Evolutionary conservation across 2,113 vertebrate species (phyloP).

Genomic region (Panthera uncia): DNA sequence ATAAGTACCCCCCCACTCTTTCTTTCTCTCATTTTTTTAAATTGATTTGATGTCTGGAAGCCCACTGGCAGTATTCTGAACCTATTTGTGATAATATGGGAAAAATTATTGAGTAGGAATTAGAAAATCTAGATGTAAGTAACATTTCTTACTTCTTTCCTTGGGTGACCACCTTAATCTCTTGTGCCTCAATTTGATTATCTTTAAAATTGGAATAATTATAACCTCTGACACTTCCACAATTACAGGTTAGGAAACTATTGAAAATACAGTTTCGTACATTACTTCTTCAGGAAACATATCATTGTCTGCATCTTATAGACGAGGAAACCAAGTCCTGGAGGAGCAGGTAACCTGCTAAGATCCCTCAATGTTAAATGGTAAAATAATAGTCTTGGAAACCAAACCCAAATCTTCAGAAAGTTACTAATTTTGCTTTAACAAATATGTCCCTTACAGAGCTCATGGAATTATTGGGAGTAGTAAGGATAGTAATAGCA

Average conservation of each 20-base stretch:
- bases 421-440: background rate
- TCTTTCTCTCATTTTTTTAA: background rate
- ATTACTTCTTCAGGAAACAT: background rate
- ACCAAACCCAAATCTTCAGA: background rate
- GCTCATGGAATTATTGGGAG: background rate
- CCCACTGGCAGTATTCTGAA: background rate
- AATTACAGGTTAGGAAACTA: background rate
- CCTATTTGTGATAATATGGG: background rate
- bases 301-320: background rate
- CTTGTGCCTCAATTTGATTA: background rate
- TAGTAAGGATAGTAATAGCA: background rate
- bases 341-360: background rate
- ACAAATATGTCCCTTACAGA: background rate
- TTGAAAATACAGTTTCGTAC: slow-evolving; percentile 9
- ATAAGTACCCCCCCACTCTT: background rate
- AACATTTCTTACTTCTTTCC: background rate
- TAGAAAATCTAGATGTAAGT: background rate
- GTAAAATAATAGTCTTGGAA: background rate
- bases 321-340: background rate
- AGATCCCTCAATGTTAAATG: background rate
- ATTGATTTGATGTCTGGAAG: background rate
- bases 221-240: background rate
- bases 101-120: background rate
- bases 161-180: background rate
- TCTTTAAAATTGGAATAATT: background rate